These are phyloP conservation scores for Ariopsis seemanni DNA, from an alignment of 2,113 vertebrate genomes.

Conservation along the genomic window DNA sequence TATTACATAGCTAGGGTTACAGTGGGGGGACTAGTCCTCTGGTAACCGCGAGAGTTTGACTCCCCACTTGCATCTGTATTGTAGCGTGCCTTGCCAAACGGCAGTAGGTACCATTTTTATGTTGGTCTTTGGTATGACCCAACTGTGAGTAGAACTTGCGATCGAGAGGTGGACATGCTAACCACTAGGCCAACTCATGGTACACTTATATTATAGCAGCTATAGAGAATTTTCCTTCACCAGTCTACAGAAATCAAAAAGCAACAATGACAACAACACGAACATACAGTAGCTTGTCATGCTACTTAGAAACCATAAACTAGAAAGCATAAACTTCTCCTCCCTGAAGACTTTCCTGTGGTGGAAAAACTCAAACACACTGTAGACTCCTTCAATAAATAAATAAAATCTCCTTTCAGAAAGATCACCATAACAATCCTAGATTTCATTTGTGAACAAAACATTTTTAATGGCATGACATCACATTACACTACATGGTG, in stretches of 20 bases:
- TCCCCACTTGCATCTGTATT: too few species aligned
- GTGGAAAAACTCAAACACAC: background rate
- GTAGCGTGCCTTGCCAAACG: too few species aligned
- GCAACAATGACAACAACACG: background rate
- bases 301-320: background rate
- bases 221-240: background rate
- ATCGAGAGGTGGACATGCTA: too few species aligned
- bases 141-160: too few species aligned
- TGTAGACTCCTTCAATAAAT: background rate
- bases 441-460: background rate
- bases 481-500: too few species aligned
- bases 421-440: background rate
- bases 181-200: too few species aligned
- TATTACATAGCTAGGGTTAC: too few species aligned
- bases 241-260: background rate
- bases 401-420: background rate
- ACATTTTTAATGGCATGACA: background rate
- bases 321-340: background rate
- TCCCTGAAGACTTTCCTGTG: background rate
- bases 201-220: background rate
- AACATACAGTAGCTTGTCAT: background rate
- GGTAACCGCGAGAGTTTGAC: too few species aligned
- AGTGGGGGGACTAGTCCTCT: too few species aligned
- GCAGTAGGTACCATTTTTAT: too few species aligned
- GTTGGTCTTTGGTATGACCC: too few species aligned